Evolutionary conservation across 2,113 vertebrate genomes (phyloP).

Genomic region (Periophthalmus modestus): DNA sequence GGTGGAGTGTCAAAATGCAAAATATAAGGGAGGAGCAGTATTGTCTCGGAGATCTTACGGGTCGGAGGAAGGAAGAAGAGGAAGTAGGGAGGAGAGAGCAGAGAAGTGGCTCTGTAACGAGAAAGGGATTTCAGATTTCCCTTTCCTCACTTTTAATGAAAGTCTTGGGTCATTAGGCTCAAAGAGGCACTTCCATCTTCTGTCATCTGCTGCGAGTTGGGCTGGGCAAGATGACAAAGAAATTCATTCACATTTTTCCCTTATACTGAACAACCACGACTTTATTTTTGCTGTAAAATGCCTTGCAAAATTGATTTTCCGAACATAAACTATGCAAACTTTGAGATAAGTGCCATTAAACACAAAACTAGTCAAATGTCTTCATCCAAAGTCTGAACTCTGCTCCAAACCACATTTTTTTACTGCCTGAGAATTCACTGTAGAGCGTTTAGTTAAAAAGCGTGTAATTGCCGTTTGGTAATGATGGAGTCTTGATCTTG

Average conservation of each 20-base stretch:
- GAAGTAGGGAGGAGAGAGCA: conserved; percentile 51
- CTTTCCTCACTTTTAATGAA: conserved; percentile 35
- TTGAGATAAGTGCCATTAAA: too few relatives aligned
- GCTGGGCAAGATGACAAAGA: conserved; percentile 10
- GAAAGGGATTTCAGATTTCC: conserved; percentile 51
- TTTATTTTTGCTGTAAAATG: too few relatives aligned
- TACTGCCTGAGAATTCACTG: too few relatives aligned
- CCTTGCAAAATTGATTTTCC: too few relatives aligned
- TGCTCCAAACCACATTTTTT: too few relatives aligned
- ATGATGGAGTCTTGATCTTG: too few relatives aligned
- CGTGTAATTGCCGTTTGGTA: too few relatives aligned
- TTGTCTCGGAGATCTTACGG: conserved; percentile 46
- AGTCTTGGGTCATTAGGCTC: conserved; percentile 44
- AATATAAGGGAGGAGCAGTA: conserved; percentile 40
- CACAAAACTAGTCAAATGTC: too few relatives aligned
- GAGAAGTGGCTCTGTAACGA: conserved; percentile 47
- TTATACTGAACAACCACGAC: too few relatives aligned
- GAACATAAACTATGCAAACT: too few relatives aligned
- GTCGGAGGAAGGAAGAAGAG: conserved; percentile 63
- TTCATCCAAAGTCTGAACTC: too few relatives aligned
- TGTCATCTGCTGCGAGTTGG: conserved; percentile 22
- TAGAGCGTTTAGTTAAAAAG: too few relatives aligned
- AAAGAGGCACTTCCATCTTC: conserved; percentile 42
- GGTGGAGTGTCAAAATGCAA: conserved; percentile 1
- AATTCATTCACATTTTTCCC: not conserved